phyloP scores from a whole-genome alignment of 2,888 invertebrate genomes.

The Platycheirus rosarum region DNA sequence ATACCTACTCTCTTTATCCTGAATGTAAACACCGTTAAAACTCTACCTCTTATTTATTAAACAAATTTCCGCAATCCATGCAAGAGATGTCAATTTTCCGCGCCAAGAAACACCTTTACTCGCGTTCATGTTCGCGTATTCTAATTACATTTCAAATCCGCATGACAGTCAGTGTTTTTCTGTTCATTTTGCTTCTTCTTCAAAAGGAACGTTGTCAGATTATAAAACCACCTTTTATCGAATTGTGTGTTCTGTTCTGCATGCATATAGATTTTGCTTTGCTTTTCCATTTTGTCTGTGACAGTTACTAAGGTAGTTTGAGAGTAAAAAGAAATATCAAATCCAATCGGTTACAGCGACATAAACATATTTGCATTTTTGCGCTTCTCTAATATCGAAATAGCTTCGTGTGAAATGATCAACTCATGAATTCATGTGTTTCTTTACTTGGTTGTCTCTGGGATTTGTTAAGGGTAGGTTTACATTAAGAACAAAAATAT shows the following conservation, averaged over 20 bases:
- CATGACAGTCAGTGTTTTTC: constrained; percentile 21
- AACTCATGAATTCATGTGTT: constrained; percentile 50
- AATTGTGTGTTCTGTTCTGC: constrained; percentile 28
- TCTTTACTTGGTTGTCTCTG: too few species aligned
- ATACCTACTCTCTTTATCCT: background rate
- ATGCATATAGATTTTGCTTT: constrained; percentile 42
- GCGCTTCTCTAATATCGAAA: constrained; percentile 16
- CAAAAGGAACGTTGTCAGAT: constrained; percentile 23
- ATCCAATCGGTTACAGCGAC: constrained; percentile 61
- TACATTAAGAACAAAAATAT: constrained; percentile 27
- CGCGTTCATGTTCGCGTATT: constrained; percentile 36
- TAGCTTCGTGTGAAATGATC: constrained; percentile 37
- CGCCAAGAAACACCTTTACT: constrained; percentile 39
- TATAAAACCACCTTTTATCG: constrained; percentile 14
- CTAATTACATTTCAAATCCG: constrained; percentile 61
- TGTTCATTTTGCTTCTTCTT: constrained; percentile 12
- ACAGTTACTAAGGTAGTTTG: constrained; percentile 11
- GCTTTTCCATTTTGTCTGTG: constrained; percentile 51
- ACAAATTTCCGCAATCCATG: constrained; percentile 28
- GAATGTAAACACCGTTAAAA: constrained; percentile 33
- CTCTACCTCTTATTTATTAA: background rate
- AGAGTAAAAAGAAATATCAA: constrained; percentile 33
- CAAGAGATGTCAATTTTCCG: constrained; percentile 62
- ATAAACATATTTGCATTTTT: constrained; percentile 56
- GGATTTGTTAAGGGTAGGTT: constrained; percentile 27